Evolutionary conservation across 2,888 invertebrate species (phyloP).

Genomic region (Cephalotes varians): DNA sequence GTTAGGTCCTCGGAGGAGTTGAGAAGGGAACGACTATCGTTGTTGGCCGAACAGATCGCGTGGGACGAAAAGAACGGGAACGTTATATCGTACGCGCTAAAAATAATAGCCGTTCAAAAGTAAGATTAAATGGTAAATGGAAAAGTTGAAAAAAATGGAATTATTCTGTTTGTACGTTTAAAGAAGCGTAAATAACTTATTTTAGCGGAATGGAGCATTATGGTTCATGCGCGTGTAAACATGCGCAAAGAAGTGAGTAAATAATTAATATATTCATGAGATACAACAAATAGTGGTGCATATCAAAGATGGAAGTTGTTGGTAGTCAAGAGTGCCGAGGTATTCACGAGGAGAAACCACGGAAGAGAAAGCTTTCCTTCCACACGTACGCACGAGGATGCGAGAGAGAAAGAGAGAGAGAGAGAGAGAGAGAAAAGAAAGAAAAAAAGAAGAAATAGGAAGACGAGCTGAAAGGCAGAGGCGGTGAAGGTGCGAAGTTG

Average conservation of each 20-base stretch:
- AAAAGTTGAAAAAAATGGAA: neutral
- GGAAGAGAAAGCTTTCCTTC: slow-evolving; percentile 59
- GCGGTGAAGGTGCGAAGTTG: slow-evolving; percentile 52
- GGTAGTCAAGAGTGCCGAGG: slow-evolving; percentile 41
- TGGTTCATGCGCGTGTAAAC: neutral
- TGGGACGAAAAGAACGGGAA: neutral
- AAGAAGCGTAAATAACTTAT: neutral
- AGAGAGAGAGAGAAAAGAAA: neutral
- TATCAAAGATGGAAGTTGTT: slow-evolving; percentile 55
- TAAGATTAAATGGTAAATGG: neutral
- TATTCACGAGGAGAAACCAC: slow-evolving; percentile 57
- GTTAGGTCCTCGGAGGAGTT: neutral
- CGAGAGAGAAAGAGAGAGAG: slow-evolving; percentile 48
- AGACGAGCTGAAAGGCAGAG: slow-evolving; percentile 55
- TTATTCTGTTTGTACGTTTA: neutral
- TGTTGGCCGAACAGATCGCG: neutral
- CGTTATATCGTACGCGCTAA: neutral
- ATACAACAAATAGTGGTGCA: slow-evolving; percentile 9
- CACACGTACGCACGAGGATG: slow-evolving; percentile 73
- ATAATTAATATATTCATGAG: slow-evolving; percentile 39
- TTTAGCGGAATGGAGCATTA: neutral
- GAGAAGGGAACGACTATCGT: neutral
- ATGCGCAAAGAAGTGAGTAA: neutral
- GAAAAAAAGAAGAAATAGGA: slow-evolving; percentile 1
- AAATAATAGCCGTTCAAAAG: neutral